Conservation (phyloP, 2,888 invertebrate genomes). For the Fragum fragum region DNA sequence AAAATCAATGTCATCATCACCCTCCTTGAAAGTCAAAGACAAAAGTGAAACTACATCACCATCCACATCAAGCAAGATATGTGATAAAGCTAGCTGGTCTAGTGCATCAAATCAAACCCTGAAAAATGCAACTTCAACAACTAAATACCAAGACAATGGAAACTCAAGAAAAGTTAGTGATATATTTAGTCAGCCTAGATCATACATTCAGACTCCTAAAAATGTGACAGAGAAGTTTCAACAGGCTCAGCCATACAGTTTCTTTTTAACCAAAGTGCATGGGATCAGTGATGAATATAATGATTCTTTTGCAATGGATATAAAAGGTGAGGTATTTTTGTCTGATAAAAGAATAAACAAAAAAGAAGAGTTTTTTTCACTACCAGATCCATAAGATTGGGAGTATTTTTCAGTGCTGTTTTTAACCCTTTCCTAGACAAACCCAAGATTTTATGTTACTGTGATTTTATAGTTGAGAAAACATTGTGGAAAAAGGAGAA, state of each 20-base stretch:
- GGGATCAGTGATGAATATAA: constrained; percentile 83
- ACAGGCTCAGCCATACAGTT: constrained; percentile 79
- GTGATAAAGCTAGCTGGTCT: neutral
- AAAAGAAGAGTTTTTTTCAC: too few relatives aligned
- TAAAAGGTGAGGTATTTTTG: constrained; percentile 78
- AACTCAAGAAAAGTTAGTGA: neutral
- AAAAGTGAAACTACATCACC: neutral
- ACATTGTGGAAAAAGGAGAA: too few relatives aligned
- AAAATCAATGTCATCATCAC: neutral
- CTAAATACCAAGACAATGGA: neutral
- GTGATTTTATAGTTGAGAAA: too few relatives aligned
- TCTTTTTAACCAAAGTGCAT: constrained; percentile 84
- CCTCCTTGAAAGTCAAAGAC: neutral
- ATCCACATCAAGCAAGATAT: neutral
- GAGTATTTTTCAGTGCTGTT: too few relatives aligned
- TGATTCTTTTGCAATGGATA: constrained; percentile 76
- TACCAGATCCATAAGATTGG: too few relatives aligned
- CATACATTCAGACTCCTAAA: constrained; percentile 14
- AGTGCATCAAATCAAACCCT: neutral
- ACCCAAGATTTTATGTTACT: too few relatives aligned
- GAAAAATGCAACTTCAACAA: neutral
- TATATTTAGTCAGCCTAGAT: neutral
- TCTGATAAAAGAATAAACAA: too few relatives aligned
- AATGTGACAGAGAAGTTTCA: constrained; percentile 61
- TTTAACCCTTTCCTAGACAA: too few relatives aligned